Evolutionary conservation across 2,888 invertebrate genomes (phyloP).

Genomic region (Apotomis turbidana): DNA sequence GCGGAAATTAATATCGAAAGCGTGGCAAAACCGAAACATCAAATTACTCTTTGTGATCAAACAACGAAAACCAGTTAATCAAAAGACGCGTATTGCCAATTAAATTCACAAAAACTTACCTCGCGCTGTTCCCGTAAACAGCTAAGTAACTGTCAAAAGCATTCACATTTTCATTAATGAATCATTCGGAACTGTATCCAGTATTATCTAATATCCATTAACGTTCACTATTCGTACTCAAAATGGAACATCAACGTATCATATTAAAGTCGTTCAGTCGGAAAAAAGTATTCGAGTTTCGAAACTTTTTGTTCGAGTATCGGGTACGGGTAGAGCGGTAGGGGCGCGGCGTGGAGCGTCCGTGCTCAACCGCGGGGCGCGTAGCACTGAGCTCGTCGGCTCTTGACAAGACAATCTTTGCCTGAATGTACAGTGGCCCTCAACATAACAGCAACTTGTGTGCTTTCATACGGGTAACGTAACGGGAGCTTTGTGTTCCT

Average conservation of each 20-base stretch:
- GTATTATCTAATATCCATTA: constrained; percentile 31
- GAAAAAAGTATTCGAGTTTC: constrained; percentile 29
- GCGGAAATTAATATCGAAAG: constrained; percentile 11
- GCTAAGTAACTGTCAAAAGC: constrained; percentile 3
- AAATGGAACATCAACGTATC: constrained; percentile 13
- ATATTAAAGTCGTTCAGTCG: constrained; percentile 9
- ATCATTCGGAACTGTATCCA: constrained; percentile 16
- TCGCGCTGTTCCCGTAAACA: constrained; percentile 12
- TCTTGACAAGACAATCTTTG: constrained; percentile 81
- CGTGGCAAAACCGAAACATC: constrained; percentile 1
- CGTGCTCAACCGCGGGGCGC: constrained; percentile 70
- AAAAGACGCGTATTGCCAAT: background rate
- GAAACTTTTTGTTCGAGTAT: constrained; percentile 40
- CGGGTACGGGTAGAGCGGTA: constrained; percentile 49
- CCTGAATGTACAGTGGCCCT: constrained; percentile 68
- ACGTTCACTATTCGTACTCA: constrained; percentile 30
- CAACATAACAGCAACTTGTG: constrained; percentile 73
- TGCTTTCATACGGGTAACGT: constrained; percentile 75
- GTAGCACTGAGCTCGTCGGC: constrained; percentile 71
- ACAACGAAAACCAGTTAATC: background rate
- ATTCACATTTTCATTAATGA: constrained; percentile 25
- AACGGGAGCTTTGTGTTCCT: constrained; percentile 71
- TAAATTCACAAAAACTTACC: constrained; percentile 31
- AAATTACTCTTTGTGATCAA: constrained; percentile 9
- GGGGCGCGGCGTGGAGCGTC: constrained; percentile 68